Evolutionary conservation across 2,113 vertebrate genomes (phyloP).

Genomic region (Percina caprodes): DNA sequence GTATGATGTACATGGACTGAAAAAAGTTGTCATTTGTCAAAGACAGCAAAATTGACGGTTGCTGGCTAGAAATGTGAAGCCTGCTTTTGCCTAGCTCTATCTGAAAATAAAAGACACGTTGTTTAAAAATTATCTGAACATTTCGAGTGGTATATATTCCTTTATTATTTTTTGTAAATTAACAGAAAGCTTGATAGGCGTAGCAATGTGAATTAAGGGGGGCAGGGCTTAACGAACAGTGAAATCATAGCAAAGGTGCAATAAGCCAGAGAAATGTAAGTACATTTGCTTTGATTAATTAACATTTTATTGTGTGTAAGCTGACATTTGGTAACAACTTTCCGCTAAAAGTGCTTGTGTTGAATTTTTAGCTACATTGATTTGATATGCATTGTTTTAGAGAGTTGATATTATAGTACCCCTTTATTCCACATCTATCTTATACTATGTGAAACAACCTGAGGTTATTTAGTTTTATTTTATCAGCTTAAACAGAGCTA

Average conservation of each 20-base stretch:
- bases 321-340: too few relatives aligned
- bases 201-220: not conserved
- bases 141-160: not conserved
- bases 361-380: not conserved
- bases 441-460: conserved; percentile 1
- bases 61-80: not conserved
- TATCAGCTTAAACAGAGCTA: not conserved
- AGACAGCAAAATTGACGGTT: not conserved
- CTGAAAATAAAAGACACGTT: not conserved
- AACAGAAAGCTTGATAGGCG: not conserved
- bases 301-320: too few relatives aligned
- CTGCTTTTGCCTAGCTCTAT: too few relatives aligned
- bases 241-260: not conserved
- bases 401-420: not conserved
- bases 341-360: too few relatives aligned
- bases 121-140: not conserved
- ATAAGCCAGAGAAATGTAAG: not conserved
- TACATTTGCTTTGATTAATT: not conserved
- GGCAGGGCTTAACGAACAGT: not conserved
- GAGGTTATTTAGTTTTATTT: not conserved
- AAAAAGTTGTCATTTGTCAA: not conserved
- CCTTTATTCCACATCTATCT: not conserved
- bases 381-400: not conserved
- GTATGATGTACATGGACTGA: not conserved
- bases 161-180: not conserved